These are phyloP conservation scores for Sinopyrophorus schimmeli DNA, from an alignment of 2,888 invertebrate genomes.

Conservation along the genomic window DNA sequence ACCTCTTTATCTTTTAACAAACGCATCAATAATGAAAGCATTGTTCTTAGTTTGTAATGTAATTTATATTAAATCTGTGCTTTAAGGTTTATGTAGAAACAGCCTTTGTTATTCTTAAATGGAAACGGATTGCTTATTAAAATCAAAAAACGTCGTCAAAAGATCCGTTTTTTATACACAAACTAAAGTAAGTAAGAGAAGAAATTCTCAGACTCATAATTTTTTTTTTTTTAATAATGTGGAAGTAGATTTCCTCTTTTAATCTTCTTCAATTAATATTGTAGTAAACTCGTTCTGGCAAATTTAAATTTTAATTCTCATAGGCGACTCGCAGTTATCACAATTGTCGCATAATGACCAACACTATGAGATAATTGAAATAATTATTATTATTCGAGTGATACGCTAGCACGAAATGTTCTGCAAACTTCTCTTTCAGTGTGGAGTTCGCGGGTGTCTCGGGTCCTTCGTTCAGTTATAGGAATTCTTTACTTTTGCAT, in stretches of 20 bases:
- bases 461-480: constrained; percentile 6
- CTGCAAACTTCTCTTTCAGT: constrained; percentile 28
- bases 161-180: background rate
- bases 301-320: constrained; percentile 23
- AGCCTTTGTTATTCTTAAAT: constrained; percentile 9
- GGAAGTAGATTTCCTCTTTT: too few relatives aligned
- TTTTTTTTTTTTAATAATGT: too few relatives aligned
- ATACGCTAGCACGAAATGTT: constrained; percentile 24
- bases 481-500: background rate
- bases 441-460: constrained; percentile 23
- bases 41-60: too few relatives aligned
- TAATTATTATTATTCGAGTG: constrained; percentile 16
- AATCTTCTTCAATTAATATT: background rate
- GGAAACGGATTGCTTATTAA: constrained; percentile 27
- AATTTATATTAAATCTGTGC: background rate
- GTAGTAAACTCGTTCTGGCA: constrained; percentile 9
- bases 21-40: too few relatives aligned
- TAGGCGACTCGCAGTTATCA: constrained; percentile 24
- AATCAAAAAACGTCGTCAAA: constrained; percentile 7
- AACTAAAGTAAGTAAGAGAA: background rate
- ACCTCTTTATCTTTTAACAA: too few relatives aligned
- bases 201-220: background rate
- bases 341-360: constrained; percentile 30
- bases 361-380: constrained; percentile 28
- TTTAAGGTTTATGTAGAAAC: background rate